These are phyloP conservation scores for Oscheius sp. DNA, from an alignment of 2,888 invertebrate species.

Conservation along the genomic window DNA sequence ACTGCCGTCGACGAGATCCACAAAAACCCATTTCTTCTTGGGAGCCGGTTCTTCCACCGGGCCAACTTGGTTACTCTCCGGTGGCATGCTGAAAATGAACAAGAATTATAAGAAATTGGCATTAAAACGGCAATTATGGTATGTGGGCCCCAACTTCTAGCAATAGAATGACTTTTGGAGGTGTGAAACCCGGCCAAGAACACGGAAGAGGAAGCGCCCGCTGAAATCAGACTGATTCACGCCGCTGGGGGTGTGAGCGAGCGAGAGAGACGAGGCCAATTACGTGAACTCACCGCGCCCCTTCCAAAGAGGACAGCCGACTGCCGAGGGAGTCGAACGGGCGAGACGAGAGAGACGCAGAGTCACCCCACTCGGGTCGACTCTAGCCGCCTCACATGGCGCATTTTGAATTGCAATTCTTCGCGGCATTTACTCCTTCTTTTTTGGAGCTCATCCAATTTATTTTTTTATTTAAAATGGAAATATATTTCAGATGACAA, in stretches of 20 bases:
- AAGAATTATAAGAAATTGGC: background rate
- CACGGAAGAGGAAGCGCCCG: too few relatives aligned
- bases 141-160: background rate
- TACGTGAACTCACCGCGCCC: background rate
- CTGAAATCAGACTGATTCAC: background rate
- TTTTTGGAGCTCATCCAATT: background rate
- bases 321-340: slow-evolving; percentile 2
- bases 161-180: background rate
- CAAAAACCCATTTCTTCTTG: slow-evolving; percentile 31
- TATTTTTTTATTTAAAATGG: background rate
- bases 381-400: slow-evolving; percentile 19
- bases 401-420: background rate
- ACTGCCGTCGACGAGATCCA: slow-evolving; percentile 33
- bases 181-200: background rate
- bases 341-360: slow-evolving; percentile 15
- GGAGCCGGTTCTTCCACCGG: slow-evolving; percentile 18
- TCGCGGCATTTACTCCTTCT: background rate
- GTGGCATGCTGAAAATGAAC: slow-evolving; percentile 10
- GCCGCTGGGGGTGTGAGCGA: too few relatives aligned
- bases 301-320: slow-evolving; percentile 27
- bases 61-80: slow-evolving; percentile 26
- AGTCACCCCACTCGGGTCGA: background rate
- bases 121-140: background rate
- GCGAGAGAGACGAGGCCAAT: background rate
- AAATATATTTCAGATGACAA: too few relatives aligned